Percentiles rank a stretch among this genome's conserved stretches.
Conservation (phyloP, 2,797 vertebrate species). For the Pipistrellus pygmaeus region DNA sequence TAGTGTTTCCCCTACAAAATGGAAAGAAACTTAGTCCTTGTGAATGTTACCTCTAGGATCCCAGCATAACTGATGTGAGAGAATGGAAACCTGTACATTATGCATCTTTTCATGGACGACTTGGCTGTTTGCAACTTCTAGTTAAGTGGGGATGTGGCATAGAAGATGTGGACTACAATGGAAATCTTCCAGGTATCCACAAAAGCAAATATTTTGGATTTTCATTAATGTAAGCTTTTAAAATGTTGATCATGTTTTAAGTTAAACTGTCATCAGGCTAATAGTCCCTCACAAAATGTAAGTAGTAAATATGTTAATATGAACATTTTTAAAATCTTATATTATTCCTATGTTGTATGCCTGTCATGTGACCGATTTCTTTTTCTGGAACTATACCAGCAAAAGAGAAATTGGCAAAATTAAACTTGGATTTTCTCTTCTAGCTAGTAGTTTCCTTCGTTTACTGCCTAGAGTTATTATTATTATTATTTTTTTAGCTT, state of each 20-base stretch:
- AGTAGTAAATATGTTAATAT: conserved; percentile 13
- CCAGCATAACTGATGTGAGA: conserved; percentile 86
- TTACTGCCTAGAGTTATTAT: conserved; percentile 10
- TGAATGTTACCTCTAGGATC: conserved; percentile 85
- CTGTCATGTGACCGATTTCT: not conserved
- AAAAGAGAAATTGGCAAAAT: conserved; percentile 26
- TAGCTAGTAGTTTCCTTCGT: not conserved
- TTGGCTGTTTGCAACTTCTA: conserved; percentile 91
- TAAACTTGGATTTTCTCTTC: not conserved
- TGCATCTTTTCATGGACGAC: conserved; percentile 90
- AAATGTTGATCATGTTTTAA: conserved; percentile 49
- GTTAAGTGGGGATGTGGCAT: conserved; percentile 87
- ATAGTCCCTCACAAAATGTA: not conserved
- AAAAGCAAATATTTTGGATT: conserved; percentile 57
- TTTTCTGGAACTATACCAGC: not conserved
- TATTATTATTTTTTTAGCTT: conserved; percentile 28
- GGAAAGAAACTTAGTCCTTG: conserved; percentile 55
- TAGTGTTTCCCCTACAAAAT: conserved; percentile 50
- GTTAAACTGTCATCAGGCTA: conserved; percentile 33
- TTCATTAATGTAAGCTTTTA: conserved; percentile 53
- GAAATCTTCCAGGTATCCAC: conserved; percentile 89
- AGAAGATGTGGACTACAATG: conserved; percentile 88
- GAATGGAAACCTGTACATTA: conserved; percentile 90
- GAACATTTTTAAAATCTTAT: conserved; percentile 6
- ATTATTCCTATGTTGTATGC: not conserved